These are phyloP conservation scores for Patella pellucida DNA, from an alignment of 2,888 invertebrate species.

Conservation along the genomic window DNA sequence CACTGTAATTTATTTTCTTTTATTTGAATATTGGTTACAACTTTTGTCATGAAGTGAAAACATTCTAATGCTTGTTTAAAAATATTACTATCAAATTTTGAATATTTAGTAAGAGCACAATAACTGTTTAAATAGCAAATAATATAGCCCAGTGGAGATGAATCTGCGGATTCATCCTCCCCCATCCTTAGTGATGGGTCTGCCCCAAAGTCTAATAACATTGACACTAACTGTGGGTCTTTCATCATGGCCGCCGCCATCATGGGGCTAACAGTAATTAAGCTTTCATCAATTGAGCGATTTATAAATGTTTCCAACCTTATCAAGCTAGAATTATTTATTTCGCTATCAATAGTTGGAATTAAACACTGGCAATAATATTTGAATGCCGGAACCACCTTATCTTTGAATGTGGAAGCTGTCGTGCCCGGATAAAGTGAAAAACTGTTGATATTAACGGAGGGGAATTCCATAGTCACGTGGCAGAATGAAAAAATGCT, in stretches of 20 bases:
- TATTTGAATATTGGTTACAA: not conserved
- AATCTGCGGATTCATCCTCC: not conserved
- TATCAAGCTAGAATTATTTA: too few species aligned
- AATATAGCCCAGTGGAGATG: not conserved
- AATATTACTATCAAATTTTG: not conserved
- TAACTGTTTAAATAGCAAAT: slow-evolving; percentile 4
- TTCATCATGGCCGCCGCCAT: not conserved
- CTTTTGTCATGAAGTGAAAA: not conserved
- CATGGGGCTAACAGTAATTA: not conserved
- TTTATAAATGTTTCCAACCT: not conserved
- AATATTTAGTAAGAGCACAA: not conserved
- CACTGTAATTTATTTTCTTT: not conserved
- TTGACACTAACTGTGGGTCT: not conserved
- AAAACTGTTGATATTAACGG: not conserved
- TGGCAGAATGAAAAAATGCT: not conserved
- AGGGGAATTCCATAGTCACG: not conserved
- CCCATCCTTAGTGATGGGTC: not conserved
- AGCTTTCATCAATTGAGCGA: not conserved
- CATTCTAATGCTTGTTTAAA: not conserved
- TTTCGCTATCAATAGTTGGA: not conserved
- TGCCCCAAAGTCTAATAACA: not conserved
- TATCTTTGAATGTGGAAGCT: not conserved
- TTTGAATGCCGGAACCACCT: not conserved
- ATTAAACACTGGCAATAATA: not conserved
- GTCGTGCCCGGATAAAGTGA: not conserved